Evolutionary conservation across 2,113 vertebrate species (phyloP).

Genomic region (Gobio gobio): DNA sequence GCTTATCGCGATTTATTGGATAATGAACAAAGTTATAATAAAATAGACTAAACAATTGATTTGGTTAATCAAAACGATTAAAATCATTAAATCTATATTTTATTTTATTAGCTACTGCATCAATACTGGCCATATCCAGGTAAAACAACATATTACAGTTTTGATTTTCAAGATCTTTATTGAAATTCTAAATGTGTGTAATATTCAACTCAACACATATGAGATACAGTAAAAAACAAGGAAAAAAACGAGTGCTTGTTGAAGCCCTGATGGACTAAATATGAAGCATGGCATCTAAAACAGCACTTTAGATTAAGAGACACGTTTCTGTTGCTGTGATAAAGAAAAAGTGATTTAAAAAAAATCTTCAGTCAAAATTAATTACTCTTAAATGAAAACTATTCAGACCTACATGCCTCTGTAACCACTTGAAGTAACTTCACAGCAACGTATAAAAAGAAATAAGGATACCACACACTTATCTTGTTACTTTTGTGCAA

Average conservation of each 20-base stretch:
- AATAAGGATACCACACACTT: not conserved
- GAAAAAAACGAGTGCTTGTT: conserved; percentile 11
- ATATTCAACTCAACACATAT: conserved; percentile 29
- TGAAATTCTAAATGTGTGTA: conserved; percentile 47
- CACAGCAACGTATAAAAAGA: not conserved
- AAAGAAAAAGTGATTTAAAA: not conserved
- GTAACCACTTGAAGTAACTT: not conserved
- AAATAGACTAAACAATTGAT: no score
- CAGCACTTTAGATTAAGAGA: conserved; percentile 30
- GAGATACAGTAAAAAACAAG: conserved; percentile 9
- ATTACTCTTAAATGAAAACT: not conserved
- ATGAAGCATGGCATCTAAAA: conserved; percentile 41
- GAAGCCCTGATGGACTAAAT: not conserved
- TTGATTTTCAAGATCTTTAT: conserved; percentile 42
- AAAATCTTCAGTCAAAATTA: conserved; percentile 5
- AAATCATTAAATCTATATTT: no score
- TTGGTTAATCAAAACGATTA: no score
- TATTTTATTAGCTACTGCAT: not conserved
- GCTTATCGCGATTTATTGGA: no score
- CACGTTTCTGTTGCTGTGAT: not conserved
- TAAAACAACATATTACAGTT: not conserved
- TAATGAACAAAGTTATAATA: no score
- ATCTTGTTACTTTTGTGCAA: not conserved
- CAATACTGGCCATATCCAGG: not conserved
- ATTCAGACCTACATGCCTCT: not conserved